Evolutionary conservation across 2,797 vertebrate species (phyloP).

Genomic region (Mallotus villosus): DNA sequence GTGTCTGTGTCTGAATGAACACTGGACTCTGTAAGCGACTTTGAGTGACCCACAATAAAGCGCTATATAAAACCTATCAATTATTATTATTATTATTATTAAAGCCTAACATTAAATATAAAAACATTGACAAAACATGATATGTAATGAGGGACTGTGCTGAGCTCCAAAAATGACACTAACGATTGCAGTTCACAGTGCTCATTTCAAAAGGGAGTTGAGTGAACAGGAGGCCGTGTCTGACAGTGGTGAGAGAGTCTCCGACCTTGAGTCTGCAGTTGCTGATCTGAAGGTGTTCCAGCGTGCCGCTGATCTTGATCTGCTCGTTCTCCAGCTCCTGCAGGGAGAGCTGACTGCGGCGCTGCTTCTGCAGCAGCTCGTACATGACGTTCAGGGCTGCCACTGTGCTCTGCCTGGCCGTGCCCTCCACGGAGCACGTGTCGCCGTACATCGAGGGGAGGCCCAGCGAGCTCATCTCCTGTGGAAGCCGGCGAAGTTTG

Average conservation of each 20-base stretch:
- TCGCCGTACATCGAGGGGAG: slow-evolving; percentile 82
- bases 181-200: not conserved
- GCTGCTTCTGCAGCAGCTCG: slow-evolving; percentile 86
- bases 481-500: slow-evolving; percentile 24
- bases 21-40: too few species aligned
- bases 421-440: slow-evolving; percentile 59
- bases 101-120: too few species aligned
- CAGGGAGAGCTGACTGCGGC: slow-evolving; percentile 79
- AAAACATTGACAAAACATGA: too few species aligned
- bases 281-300: slow-evolving; percentile 88
- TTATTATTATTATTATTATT: too few species aligned
- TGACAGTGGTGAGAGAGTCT: not conserved
- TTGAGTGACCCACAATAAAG: too few species aligned
- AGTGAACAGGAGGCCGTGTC: not conserved
- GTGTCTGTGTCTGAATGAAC: too few species aligned
- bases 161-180: not conserved
- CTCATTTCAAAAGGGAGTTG: too few species aligned
- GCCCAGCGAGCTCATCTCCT: slow-evolving; percentile 88
- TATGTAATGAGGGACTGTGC: too few species aligned
- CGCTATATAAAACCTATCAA: too few species aligned
- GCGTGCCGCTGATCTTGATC: slow-evolving; percentile 83
- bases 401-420: slow-evolving; percentile 72
- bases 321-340: slow-evolving; percentile 88
- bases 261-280: slow-evolving; percentile 86
- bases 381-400: slow-evolving; percentile 87